Evolutionary conservation across 2,113 vertebrate species (phyloP), one percentile per base, ranked within the genome.

Genomic region (Galeopterus variegatus): DNA sequence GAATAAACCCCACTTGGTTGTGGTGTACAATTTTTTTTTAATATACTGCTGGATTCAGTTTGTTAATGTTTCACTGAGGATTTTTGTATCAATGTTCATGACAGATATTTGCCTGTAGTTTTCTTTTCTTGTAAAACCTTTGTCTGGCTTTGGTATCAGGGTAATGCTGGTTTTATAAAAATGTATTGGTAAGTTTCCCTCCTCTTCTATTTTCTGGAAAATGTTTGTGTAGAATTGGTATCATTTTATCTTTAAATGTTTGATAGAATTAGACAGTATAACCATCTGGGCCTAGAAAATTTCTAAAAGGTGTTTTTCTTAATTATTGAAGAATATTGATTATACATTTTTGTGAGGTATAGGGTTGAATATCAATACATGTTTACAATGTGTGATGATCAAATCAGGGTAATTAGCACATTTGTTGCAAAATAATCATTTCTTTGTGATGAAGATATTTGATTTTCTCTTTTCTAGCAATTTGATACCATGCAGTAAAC

Each of bases 131-230:
- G 17, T 80, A 8, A 33, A 19, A 8, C 41, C 58, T 81, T 70
- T 76, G 56, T 15, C 45, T 73, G 56, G 23, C 45, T 73, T 65
- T 76, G 21, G 21, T 69, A 79, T 77, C 72, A 48, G 56, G 17
- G 9, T 36, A 83, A 73, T 92, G 67, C 23, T 62, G 14, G 23
- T 86, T 77, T 86, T 85, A 79, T 77, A 93, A 86, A 93, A 58
- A 69, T 87, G 31, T 56, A 21, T 86, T 79, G 36, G 36, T 15
- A 86, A 79, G 21, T 58, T 5, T 79, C 21, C 15, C 14, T 91
- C 28, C 50, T 93, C 19, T 77, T 85, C 24, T 73, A 21, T 79
- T 69, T 75, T 92, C 62, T 93, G 50, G 8, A 85, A 65, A 26
- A 28, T 58, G 70, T 58, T 67, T 93, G 50, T 75, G 8, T 86